phyloP scores from a whole-genome alignment of 2,888 invertebrate species.

The Caenorhabditis sp. region DNA sequence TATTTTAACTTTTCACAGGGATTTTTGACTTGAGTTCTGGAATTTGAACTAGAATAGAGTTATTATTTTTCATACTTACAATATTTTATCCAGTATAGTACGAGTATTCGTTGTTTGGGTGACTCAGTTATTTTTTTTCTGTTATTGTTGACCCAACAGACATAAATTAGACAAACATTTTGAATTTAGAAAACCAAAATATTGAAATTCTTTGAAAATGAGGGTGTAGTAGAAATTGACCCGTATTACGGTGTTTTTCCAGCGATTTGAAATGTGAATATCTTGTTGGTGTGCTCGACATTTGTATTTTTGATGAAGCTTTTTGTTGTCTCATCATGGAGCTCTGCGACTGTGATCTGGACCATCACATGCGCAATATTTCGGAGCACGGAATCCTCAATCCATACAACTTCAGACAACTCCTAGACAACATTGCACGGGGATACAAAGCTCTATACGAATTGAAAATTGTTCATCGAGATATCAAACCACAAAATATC shows the following conservation, averaged over 20 bases:
- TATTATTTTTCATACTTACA: no score
- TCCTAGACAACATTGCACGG: conserved; percentile 65
- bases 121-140: no score
- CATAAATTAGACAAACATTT: no score
- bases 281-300: conserved; percentile 65
- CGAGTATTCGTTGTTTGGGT: no score
- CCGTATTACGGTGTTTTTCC: no score
- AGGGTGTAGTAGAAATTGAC: background rate
- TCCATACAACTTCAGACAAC: conserved; percentile 56
- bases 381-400: conserved; percentile 55
- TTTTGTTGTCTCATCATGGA: conserved; percentile 68
- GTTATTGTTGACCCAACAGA: no score
- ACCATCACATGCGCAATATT: conserved; percentile 57
- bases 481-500: conserved; percentile 71
- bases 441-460: conserved; percentile 68
- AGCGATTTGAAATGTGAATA: conserved; percentile 51
- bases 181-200: no score
- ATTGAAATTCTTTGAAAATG: no score
- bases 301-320: conserved; percentile 56
- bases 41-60: no score
- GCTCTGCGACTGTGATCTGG: conserved; percentile 64
- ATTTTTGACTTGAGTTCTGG: no score
- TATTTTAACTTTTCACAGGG: no score
- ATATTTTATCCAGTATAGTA: no score
- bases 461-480: conserved; percentile 67